Evolutionary conservation across 2,888 invertebrate species (phyloP), one percentile per base, ranked within the genome.

Genomic region (Adela reaumurella): DNA sequence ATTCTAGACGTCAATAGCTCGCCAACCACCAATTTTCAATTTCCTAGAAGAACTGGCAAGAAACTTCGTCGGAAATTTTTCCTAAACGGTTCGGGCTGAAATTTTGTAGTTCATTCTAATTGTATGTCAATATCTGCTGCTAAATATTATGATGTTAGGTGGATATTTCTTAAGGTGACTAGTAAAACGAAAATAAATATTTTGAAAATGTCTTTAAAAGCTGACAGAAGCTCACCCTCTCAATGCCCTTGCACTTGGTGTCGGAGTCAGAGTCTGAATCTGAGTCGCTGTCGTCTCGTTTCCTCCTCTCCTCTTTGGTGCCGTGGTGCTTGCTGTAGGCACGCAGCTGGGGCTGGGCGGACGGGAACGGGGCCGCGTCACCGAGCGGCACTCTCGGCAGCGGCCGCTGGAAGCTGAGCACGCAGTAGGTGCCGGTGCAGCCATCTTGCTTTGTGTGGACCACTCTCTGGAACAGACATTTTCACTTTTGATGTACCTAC

Each of bases 261-360:
- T 87, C 85, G 0, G 84, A 82, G 51, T 82, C 83, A 0, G 78
- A 76, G 17, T 81, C 83, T 11, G 83, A 81, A 50, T 86, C 86
- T 29, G 81, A 83, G 53, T 81, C 81, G 45, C 68, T 66, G 46
- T 65, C 55, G 29, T 62, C 59, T 67, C 72, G 70, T 68, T 76
- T 68, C 48, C 70, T 57, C 54, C 72, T 56, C 2, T n/a, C 20
- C 52, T 76, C 81, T 0, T 73, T 71, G 1, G 76, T 56, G 49
- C 77, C 79, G 52, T 72, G 71, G 6, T 74, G 73, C 56, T 81
- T 81, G 65, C 81, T 79, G 66, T 80, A 81, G 49, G 61, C 61
- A 47, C 79, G 55, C 28, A 49, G 17, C 2, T 48, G 44, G 16
- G 43, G 19, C 20, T 20, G 14, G 11, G 24, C 19, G 20, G 18